These are phyloP conservation scores for Drosophila leontia DNA, from an alignment of 1,140 invertebrate species.

Conservation along the genomic window DNA sequence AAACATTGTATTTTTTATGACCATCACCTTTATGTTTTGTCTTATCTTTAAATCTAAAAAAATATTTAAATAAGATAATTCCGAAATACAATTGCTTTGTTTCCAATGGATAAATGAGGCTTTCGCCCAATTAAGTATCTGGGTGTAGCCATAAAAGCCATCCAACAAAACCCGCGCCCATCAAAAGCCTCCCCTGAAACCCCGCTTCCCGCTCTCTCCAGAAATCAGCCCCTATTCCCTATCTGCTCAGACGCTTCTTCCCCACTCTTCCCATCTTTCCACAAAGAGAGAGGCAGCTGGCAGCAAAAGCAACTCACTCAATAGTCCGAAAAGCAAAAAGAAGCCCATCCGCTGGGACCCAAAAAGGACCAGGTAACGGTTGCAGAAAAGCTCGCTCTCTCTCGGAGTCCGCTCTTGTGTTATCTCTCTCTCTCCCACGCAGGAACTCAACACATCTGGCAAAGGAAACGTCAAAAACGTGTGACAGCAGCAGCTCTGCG, in stretches of 20 bases:
- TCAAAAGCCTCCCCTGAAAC: conserved; percentile 22
- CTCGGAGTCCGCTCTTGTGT: conserved; percentile 12
- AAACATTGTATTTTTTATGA: background rate
- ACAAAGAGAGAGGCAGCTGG: conserved; percentile 17
- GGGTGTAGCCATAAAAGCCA: conserved; percentile 68
- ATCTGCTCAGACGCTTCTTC: background rate
- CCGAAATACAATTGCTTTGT: conserved; percentile 16
- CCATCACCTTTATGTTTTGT: background rate
- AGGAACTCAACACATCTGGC: conserved; percentile 70
- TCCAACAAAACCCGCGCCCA: conserved; percentile 64
- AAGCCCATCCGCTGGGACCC: conserved; percentile 36
- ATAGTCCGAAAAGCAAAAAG: conserved; percentile 67
- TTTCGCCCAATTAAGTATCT: conserved; percentile 58
- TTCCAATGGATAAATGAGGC: conserved; percentile 9
- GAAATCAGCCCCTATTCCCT: background rate
- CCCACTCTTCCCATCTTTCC: background rate
- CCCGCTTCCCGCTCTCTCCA: background rate
- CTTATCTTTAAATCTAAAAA: background rate
- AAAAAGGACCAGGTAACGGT: conserved; percentile 63
- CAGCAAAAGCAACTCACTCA: conserved; percentile 63
- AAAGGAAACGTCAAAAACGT: conserved; percentile 71
- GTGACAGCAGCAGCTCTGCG: conserved; percentile 62
- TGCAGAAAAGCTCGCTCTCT: conserved; percentile 17
- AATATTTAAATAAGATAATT: conserved; percentile 14
- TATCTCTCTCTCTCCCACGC: conserved; percentile 44